These are phyloP conservation scores for Pyrrhia umbra DNA, from an alignment of 2,888 invertebrate species.

Conservation along the genomic window DNA sequence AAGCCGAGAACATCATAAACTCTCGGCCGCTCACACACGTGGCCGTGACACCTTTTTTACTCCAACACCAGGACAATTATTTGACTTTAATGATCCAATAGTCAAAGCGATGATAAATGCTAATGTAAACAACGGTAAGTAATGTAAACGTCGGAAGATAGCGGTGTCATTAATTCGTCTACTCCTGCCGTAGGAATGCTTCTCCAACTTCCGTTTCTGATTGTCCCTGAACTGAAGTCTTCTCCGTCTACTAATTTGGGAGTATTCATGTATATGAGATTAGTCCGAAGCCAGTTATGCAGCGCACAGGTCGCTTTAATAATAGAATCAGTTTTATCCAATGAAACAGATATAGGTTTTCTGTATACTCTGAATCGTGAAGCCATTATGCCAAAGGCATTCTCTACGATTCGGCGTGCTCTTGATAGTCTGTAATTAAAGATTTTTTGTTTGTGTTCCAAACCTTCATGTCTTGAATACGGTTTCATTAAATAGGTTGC, in stretches of 20 bases:
- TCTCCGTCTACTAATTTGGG: conserved; percentile 60
- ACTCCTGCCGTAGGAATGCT: conserved; percentile 57
- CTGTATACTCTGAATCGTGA: conserved; percentile 57
- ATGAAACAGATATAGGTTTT: conserved; percentile 52
- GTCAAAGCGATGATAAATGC: too few relatives aligned
- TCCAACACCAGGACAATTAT: too few relatives aligned
- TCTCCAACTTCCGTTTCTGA: conserved; percentile 60
- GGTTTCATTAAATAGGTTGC: conserved; percentile 50
- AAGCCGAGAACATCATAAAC: too few relatives aligned
- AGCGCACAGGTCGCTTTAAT: conserved; percentile 59
- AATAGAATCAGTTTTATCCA: conserved; percentile 53
- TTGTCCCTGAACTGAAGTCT: conserved; percentile 57
- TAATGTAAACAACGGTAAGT: too few relatives aligned
- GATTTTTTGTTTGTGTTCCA: conserved; percentile 49
- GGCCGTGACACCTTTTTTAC: too few relatives aligned
- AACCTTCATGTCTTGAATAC: conserved; percentile 52
- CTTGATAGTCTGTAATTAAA: conserved; percentile 56
- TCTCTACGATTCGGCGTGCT: conserved; percentile 58
- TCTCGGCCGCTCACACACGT: too few relatives aligned
- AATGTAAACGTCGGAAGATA: too few relatives aligned
- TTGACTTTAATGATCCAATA: too few relatives aligned
- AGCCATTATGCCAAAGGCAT: conserved; percentile 56
- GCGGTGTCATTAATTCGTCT: conserved; percentile 58
- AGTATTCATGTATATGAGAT: conserved; percentile 56
- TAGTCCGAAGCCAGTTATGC: conserved; percentile 55